These are phyloP conservation scores for Drosophila multiciliata DNA, from an alignment of 2,888 invertebrate genomes.

Conservation along the genomic window DNA sequence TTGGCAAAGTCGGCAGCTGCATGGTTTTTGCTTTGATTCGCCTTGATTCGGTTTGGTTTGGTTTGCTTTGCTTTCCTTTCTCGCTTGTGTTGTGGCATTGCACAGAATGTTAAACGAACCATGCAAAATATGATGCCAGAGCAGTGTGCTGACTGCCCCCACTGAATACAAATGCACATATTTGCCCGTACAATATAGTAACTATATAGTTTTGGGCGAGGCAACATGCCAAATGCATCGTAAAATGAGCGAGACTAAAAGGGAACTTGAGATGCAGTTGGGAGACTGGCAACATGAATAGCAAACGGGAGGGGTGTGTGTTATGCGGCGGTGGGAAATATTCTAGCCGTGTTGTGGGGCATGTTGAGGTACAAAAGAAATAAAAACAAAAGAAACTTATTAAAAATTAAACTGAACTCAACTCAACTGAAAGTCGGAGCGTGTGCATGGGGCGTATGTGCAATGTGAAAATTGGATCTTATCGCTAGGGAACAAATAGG, in stretches of 20 bases:
- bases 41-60: slow-evolving; percentile 22
- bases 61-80: slow-evolving; percentile 32
- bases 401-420: slow-evolving; percentile 33
- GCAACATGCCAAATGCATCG: slow-evolving; percentile 50
- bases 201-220: slow-evolving; percentile 40
- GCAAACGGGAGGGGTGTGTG: background rate
- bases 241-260: slow-evolving; percentile 2
- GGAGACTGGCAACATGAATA: background rate
- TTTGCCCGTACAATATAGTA: background rate
- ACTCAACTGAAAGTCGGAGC: slow-evolving; percentile 8
- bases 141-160: slow-evolving; percentile 14
- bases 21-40: slow-evolving; percentile 18
- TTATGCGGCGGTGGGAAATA: background rate
- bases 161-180: slow-evolving; percentile 3
- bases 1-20: slow-evolving; percentile 42
- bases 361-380: slow-evolving; percentile 32
- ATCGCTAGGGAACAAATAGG: slow-evolving; percentile 33
- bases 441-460: slow-evolving; percentile 31
- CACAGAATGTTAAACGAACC: slow-evolving; percentile 79
- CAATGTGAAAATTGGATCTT: slow-evolving; percentile 48
- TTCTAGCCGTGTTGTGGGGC: slow-evolving; percentile 20
- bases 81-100: slow-evolving; percentile 59
- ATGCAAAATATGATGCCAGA: slow-evolving; percentile 74
- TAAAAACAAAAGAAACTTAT: slow-evolving; percentile 34
- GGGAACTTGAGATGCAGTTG: slow-evolving; percentile 4